Base-by-base conservation (phyloP, 2,113 vertebrate genomes). In the Lepus timidus region DNA sequence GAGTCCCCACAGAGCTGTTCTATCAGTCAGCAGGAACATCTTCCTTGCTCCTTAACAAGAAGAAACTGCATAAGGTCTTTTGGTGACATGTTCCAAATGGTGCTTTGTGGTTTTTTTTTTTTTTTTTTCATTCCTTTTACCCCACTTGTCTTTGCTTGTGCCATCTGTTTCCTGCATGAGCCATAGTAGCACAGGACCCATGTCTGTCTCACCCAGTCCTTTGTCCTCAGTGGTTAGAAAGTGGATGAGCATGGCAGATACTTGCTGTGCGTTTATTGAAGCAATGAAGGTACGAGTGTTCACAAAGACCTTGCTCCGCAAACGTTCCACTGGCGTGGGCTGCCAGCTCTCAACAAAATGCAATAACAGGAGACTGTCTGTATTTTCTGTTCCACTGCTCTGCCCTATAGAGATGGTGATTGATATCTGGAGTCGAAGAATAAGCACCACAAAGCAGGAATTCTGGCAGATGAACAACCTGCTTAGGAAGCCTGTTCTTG, bases 381-480 rank as follows among this genome's bases (percentile, higher is more conserved):
- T 78, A 79, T 98, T 96, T 97, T 97, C 83, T 90, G 62, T 85
- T 86, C 88, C 67, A 51, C 70, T 94, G 98, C 75, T 96, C 68
- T 75, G 0, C 93, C 94, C 83, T 55, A 33, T 86, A n/a, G 94
- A 86, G 93, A 95, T 51, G 55, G 80, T 58, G 62, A 96, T 93
- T 90, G 94, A 95, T 88, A 31, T 65, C 80, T 4, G 67, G 90
- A 90, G 36, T 71, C 31, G 65, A 61, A 82, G 90, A 79, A 29
- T 70, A 65, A 91, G 68, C 87, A 76, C 7, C 65, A 65, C 3
- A 22, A 78, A 78, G 52, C 36, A 31, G 71, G 58, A 73, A 75
- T 82, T 95, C 96, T 25, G 75, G 62, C 27, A 93, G 97, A 88
- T 93, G 97, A 74, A 88, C 88, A 91, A 20, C 80, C 80, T 13